Base-by-base conservation (phyloP, 2,113 vertebrate species). In the Corydoras sp. region DNA sequence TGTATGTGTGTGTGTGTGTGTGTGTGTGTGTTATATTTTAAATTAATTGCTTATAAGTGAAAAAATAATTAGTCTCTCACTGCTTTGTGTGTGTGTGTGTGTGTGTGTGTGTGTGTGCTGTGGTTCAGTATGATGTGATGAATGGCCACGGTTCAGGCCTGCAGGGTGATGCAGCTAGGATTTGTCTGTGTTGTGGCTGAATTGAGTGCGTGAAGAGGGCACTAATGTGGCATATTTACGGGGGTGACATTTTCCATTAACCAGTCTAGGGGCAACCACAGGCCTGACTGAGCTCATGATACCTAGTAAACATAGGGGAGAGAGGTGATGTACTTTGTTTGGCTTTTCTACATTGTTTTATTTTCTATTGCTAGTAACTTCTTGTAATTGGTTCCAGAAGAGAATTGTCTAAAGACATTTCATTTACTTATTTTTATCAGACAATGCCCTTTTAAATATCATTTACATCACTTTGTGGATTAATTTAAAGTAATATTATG, bases 181-280 rank as follows among this genome's bases (percentile, higher is more conserved):
- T 80, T 76, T 72, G 75, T 78, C 69, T 58, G 24, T 66, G 69
- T 80, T 77, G 83, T 63, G 61, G 68, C 58, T 70, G 53, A 43
- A 58, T 58, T 59, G 72, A 35, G 56, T 15, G 54, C 72, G 79
- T 80, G 29, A 3, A 54, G 3, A 31, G 59, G 74, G 72, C 61
- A 59, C 72, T 55, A 83, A 35, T 77, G 71, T 76, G 74, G 62
- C 58, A 43, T 66, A 70, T 85, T 81, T 82, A 58, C 74, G 9
- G 68, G 76, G 76, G 51, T 62, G 70, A 71, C 56, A 77, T 77
- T 82, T 71, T 73, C 70, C 74, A 82, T 81, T 84, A 75, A 79
- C 74, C 6, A 82, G 80, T 35, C 60, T 65, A 50, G 32, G 11
- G 61, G 58, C 51, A 64, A 66, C 68, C 59, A 64, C 54, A 56